phyloP scores from a whole-genome alignment of 2,797 vertebrate species.

The Chaenodraco wilsoni region DNA sequence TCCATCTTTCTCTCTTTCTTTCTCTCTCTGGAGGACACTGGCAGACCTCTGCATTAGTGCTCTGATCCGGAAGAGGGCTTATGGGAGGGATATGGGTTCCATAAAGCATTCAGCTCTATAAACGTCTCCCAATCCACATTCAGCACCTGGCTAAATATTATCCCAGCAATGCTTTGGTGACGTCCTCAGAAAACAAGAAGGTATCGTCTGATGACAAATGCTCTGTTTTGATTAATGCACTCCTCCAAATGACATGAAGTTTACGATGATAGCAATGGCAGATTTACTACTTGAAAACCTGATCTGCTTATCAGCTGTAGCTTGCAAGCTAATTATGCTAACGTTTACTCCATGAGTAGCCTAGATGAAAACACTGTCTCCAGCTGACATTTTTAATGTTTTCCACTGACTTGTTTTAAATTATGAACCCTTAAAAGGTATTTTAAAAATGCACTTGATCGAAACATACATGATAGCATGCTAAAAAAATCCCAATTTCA shows the following conservation, averaged over 20 bases:
- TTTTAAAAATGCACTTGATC: constrained; percentile 4
- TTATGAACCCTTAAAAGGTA: not conserved
- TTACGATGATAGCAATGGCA: constrained; percentile 1
- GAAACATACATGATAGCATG: not conserved
- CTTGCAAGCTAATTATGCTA: not conserved
- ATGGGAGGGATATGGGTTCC: constrained; percentile 54
- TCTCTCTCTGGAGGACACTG: constrained; percentile 43
- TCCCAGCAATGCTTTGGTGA: constrained; percentile 57
- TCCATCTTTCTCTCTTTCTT: constrained; percentile 41
- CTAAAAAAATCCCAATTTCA: not conserved
- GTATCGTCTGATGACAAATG: constrained; percentile 28
- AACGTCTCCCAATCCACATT: constrained; percentile 56
- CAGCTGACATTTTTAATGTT: not conserved
- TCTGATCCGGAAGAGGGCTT: constrained; percentile 53
- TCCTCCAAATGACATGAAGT: constrained; percentile 8
- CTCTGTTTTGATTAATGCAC: constrained; percentile 17
- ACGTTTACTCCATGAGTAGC: not conserved
- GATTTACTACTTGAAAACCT: constrained; percentile 13
- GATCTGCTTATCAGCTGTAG: not conserved
- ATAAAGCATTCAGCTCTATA: constrained; percentile 60
- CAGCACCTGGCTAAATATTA: constrained; percentile 77
- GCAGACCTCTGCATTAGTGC: constrained; percentile 35
- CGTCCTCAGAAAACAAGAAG: constrained; percentile 43
- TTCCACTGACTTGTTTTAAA: not conserved
- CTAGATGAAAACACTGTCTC: not conserved